Conservation (phyloP, 2,797 vertebrate genomes). For the Zalophus californianus region DNA sequence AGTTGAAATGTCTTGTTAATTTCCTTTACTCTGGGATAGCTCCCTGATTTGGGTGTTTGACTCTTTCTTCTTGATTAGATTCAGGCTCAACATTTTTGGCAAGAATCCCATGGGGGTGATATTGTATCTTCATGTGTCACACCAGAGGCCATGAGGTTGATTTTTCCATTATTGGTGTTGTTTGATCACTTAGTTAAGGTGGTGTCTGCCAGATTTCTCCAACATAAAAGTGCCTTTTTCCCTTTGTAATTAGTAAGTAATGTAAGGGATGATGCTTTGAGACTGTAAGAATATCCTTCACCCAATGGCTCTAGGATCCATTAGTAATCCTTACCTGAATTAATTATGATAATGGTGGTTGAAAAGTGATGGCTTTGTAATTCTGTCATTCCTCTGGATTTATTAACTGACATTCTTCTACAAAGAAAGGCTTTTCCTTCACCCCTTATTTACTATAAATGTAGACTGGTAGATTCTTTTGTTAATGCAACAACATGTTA, state of each 20-base stretch:
- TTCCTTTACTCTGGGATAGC: neutral
- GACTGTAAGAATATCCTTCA: neutral
- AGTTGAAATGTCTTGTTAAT: neutral
- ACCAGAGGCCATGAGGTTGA: neutral
- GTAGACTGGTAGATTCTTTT: neutral
- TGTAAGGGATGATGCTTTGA: neutral
- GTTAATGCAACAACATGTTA: neutral
- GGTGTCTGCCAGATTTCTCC: neutral
- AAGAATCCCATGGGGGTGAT: neutral
- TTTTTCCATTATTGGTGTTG: neutral
- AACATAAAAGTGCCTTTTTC: neutral
- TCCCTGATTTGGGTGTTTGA: conserved; percentile 22
- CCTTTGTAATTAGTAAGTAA: neutral
- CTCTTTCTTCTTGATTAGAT: conserved; percentile 29
- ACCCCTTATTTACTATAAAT: neutral
- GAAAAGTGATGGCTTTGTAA: conserved; percentile 33
- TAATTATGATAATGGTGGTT: neutral
- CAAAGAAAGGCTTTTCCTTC: neutral
- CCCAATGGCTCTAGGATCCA: neutral
- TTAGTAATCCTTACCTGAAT: neutral
- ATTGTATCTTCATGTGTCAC: neutral
- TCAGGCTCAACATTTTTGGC: neutral
- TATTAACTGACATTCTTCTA: conserved; percentile 32
- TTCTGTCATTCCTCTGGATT: neutral
- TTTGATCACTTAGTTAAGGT: neutral